Evolutionary conservation across 2,888 invertebrate species (phyloP), one percentile per base, ranked within the genome.

Genomic region (Pyrrhia umbra): DNA sequence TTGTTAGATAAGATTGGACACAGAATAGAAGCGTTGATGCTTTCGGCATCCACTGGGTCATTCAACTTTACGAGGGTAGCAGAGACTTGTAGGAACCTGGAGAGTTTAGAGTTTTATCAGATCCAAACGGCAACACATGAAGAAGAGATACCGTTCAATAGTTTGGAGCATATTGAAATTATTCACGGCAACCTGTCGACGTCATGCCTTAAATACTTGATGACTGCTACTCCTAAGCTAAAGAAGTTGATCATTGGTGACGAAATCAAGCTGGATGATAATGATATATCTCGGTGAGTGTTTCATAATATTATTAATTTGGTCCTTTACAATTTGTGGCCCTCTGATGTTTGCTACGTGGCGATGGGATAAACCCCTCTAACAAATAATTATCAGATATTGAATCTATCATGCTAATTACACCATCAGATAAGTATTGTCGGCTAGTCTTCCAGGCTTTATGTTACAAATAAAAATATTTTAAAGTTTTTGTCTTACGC

Each of bases 171-270:
- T 23, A 90, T 97, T 47, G 97, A 97, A 86, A 96, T 97, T 52
- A 93, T 96, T 18, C 96, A 96, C 82, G 96, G 96, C 50, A 96
- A 96, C 55, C 89, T 96, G 51, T 94, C 95, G 13, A 90, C 95
- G 61, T 91, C 93, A 0, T 95, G 95, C 64, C 89, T 97, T 6
- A 96, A 95, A 82, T 95, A 95, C 75, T 87, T 97, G 21, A 95
- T 97, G 87, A 96, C 96, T 50, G 95, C 95, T 57, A 93, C 95
- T 68, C 96, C 96, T 4, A 95, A 94, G 43, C 90, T 96, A 8
- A 95, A 95, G 77, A 96, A 96, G 76, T 88, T 97, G 30, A 92
- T 96, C 39, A 96, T 97, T 1, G 96, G 96, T 0, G 96, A 97
- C 81, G 95, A 96, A 76, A 94, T 97, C 13, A 95, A 95, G 67